phyloP scores from a whole-genome alignment of 2,888 invertebrate species.

The Tricholauxania praeusta region DNA sequence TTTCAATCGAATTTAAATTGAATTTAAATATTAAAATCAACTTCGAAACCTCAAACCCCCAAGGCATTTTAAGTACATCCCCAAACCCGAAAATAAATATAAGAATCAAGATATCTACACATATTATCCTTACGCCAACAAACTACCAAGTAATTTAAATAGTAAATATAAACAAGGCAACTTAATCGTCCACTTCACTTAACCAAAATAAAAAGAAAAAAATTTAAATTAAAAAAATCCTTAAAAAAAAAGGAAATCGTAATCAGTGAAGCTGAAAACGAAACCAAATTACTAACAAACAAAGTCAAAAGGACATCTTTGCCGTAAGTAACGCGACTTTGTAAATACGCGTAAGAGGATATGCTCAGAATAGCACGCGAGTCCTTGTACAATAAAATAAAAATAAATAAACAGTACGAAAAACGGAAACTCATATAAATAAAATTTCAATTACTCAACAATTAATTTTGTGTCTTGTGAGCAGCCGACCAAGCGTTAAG shows the following conservation, averaged over 20 bases:
- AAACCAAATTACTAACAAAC: conserved; percentile 31
- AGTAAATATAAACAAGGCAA: conserved; percentile 35
- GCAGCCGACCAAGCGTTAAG: conserved; percentile 65
- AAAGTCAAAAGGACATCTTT: conserved; percentile 6
- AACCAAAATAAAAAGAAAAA: conserved; percentile 24
- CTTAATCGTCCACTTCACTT: conserved; percentile 25
- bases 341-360: not conserved
- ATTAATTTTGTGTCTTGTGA: conserved; percentile 67
- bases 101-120: not conserved
- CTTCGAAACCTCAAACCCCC: not conserved
- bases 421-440: conserved; percentile 68
- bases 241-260: conserved; percentile 8
- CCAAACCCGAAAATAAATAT: not conserved
- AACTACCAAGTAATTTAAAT: conserved; percentile 26
- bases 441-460: conserved; percentile 69
- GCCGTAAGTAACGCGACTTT: not conserved
- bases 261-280: conserved; percentile 35
- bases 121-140: conserved; percentile 24
- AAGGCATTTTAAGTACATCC: not conserved
- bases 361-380: conserved; percentile 5
- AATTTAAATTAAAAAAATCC: conserved; percentile 2
- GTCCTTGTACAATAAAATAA: not conserved
- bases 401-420: conserved; percentile 32
- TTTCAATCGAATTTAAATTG: not conserved
- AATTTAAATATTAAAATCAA: conserved; percentile 24